These are phyloP conservation scores for Channa striata DNA, from an alignment of 2,797 vertebrate species.

Conservation along the genomic window DNA sequence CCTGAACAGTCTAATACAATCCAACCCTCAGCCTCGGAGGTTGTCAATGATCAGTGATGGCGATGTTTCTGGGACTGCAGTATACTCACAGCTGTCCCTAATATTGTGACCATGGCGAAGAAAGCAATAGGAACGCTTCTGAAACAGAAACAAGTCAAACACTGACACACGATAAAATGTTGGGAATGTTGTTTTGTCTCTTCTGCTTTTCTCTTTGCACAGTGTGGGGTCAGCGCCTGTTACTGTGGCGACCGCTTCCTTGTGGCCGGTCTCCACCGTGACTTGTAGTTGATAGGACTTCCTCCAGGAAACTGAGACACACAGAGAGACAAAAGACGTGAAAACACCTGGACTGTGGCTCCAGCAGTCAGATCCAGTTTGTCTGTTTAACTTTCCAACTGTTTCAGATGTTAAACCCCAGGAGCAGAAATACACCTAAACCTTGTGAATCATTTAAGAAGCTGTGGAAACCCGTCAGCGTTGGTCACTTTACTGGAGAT, in stretches of 20 bases:
- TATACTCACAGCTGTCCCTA: not conserved
- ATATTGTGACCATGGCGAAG: not conserved
- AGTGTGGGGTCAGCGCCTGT: slow-evolving; percentile 67
- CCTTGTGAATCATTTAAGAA: too few relatives aligned
- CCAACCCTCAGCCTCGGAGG: not conserved
- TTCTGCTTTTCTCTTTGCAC: not conserved
- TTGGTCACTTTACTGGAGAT: too few relatives aligned
- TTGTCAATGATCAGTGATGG: not conserved
- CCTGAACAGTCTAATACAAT: not conserved
- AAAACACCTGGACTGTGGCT: not conserved
- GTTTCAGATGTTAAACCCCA: too few relatives aligned
- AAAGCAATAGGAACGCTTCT: not conserved
- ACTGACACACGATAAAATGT: not conserved
- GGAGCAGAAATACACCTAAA: too few relatives aligned
- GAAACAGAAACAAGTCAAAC: not conserved
- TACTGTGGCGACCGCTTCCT: slow-evolving; percentile 62
- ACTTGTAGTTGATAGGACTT: slow-evolving; percentile 73
- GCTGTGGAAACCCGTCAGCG: too few relatives aligned
- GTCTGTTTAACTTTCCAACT: too few relatives aligned
- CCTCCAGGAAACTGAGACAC: slow-evolving; percentile 80
- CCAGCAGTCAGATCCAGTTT: too few relatives aligned
- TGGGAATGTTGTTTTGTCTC: slow-evolving; percentile 40
- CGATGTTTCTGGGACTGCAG: not conserved
- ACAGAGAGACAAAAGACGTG: not conserved
- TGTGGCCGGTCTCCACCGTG: slow-evolving; percentile 58